These are phyloP conservation scores for Lordiphosa mommai DNA, from an alignment of 1,140 invertebrate genomes.

Conservation along the genomic window DNA sequence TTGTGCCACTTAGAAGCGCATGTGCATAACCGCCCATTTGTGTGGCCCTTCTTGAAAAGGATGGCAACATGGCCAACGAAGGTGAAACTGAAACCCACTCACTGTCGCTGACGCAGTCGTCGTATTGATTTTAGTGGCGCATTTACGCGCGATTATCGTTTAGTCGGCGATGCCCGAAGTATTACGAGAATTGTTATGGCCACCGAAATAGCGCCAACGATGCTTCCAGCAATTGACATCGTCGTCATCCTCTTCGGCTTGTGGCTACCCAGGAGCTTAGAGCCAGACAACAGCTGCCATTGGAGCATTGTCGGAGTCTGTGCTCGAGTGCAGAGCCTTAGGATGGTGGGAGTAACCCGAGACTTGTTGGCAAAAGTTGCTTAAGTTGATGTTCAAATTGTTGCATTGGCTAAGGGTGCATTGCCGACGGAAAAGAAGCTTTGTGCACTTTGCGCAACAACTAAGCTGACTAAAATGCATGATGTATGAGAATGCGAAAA, in stretches of 20 bases:
- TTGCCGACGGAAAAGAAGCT: no score
- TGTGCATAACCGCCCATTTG: slow-evolving; percentile 65
- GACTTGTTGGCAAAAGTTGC: background rate
- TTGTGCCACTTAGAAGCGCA: slow-evolving; percentile 43
- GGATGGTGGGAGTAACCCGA: background rate
- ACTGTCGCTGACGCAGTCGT: slow-evolving; percentile 47
- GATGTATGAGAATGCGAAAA: no score
- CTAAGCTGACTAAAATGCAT: no score
- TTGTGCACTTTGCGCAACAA: no score
- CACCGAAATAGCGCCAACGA: slow-evolving; percentile 67
- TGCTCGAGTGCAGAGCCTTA: background rate
- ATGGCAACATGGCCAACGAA: slow-evolving; percentile 53
- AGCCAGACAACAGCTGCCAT: slow-evolving; percentile 6
- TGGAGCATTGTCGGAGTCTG: background rate
- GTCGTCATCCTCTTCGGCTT: slow-evolving; percentile 31
- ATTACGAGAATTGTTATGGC: slow-evolving; percentile 76
- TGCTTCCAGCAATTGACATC: slow-evolving; percentile 51
- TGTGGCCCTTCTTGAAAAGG: slow-evolving; percentile 38
- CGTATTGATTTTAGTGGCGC: slow-evolving; percentile 76
- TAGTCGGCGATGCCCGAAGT: slow-evolving; percentile 75
- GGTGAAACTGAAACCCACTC: slow-evolving; percentile 55
- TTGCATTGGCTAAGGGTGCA: no score
- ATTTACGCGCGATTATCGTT: slow-evolving; percentile 77
- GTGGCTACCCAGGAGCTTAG: slow-evolving; percentile 10
- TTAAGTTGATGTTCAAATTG: no score